These are phyloP conservation scores for Sinohyriopsis cumingii DNA, from an alignment of 2,888 invertebrate species.

Conservation along the genomic window DNA sequence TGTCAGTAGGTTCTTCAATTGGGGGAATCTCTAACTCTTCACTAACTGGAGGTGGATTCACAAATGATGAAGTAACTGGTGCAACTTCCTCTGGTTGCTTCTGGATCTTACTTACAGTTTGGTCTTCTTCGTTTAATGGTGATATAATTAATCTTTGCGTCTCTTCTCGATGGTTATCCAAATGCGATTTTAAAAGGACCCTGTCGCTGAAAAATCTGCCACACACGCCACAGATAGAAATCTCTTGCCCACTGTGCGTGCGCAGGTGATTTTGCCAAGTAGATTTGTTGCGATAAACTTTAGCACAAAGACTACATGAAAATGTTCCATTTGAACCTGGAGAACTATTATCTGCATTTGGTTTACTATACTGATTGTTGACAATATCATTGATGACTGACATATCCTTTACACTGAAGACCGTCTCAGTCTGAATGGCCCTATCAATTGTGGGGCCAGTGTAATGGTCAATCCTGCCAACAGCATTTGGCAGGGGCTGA, in stretches of 20 bases:
- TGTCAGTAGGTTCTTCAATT: constrained; percentile 8
- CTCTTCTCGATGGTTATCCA: constrained; percentile 32
- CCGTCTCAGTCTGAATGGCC: constrained; percentile 32
- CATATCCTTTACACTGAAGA: constrained; percentile 34
- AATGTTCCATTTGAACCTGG: constrained; percentile 27
- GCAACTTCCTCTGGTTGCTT: neutral
- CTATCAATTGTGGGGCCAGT: neutral
- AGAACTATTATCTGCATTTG: constrained; percentile 11
- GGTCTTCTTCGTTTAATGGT: constrained; percentile 9
- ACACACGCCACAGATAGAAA: constrained; percentile 39
- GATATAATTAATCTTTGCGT: too few relatives aligned
- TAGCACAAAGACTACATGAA: constrained; percentile 35
- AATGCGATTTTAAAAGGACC: constrained; percentile 28
- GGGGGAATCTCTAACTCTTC: constrained; percentile 14
- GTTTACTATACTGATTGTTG: constrained; percentile 6
- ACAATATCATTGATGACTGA: constrained; percentile 34
- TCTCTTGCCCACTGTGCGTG: constrained; percentile 34
- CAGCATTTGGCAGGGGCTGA: neutral
- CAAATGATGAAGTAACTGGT: neutral
- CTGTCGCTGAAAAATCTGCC: constrained; percentile 25
- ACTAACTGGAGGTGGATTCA: neutral
- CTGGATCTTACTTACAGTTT: constrained; percentile 6
- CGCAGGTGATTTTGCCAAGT: constrained; percentile 38
- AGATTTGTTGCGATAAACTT: constrained; percentile 35
- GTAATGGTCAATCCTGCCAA: neutral